Conservation (phyloP, 2,113 vertebrate species). For the Chloropsis cyanopogon region DNA sequence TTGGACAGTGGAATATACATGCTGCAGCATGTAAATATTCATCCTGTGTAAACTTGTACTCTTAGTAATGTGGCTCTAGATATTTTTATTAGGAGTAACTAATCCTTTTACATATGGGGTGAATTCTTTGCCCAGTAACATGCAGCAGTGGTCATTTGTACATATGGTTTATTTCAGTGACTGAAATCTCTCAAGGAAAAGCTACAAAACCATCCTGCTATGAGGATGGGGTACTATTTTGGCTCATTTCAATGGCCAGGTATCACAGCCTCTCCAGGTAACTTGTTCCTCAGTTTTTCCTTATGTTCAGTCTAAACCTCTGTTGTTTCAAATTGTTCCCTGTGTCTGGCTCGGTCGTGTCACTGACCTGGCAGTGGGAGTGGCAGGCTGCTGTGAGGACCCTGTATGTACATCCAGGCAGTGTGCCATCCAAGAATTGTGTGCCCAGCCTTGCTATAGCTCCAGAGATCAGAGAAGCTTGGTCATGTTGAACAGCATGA, state of each 20-base stretch:
- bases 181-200: background rate
- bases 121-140: background rate
- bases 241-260: background rate
- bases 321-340: background rate
- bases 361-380: background rate
- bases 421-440: background rate
- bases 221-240: background rate
- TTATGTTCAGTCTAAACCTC: background rate
- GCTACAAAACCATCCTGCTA: background rate
- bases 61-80: background rate
- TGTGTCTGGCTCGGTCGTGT: background rate
- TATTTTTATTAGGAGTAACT: background rate
- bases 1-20: background rate
- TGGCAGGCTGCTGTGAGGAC: background rate
- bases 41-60: background rate
- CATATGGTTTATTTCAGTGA: background rate
- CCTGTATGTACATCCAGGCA: background rate
- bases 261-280: background rate
- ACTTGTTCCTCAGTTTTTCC: background rate
- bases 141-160: background rate
- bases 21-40: background rate
- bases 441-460: background rate
- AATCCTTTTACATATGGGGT: background rate
- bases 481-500: background rate
- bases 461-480: background rate